These are phyloP conservation scores for Epinephelus moara DNA, from an alignment of 2,113 vertebrate genomes.

Conservation along the genomic window DNA sequence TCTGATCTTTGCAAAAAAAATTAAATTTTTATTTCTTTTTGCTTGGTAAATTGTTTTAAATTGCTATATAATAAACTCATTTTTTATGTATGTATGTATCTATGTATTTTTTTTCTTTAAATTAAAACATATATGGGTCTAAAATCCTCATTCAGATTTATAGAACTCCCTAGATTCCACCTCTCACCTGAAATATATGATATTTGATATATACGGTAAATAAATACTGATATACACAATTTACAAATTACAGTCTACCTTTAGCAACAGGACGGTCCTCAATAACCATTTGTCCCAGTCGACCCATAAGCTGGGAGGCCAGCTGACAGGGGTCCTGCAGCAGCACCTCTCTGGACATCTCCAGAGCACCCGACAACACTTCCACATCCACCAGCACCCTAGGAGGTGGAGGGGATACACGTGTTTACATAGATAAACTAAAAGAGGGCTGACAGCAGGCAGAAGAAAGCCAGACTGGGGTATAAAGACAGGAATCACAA, in stretches of 20 bases:
- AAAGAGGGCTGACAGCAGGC: neutral
- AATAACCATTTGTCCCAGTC: conserved; percentile 75
- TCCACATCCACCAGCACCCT: conserved; percentile 77
- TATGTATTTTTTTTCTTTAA: too few species aligned
- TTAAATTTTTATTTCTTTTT: neutral
- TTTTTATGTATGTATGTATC: too few species aligned
- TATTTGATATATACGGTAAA: neutral
- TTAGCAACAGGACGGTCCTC: conserved; percentile 80
- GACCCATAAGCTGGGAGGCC: conserved; percentile 82
- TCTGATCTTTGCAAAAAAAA: too few species aligned
- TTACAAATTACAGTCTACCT: conserved; percentile 62
- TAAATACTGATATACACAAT: neutral
- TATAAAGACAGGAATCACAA: neutral
- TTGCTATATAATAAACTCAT: neutral
- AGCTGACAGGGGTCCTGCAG: conserved; percentile 81
- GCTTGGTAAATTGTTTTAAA: neutral
- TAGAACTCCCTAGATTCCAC: neutral
- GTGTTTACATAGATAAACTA: neutral
- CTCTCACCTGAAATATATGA: neutral
- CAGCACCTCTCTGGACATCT: conserved; percentile 76
- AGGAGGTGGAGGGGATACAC: neutral
- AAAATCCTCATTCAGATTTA: neutral
- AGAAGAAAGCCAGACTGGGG: neutral
- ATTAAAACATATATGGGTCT: neutral
- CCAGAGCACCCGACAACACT: conserved; percentile 73